Evolutionary conservation across 2,113 vertebrate species (phyloP).

Genomic region (Solea senegalensis): DNA sequence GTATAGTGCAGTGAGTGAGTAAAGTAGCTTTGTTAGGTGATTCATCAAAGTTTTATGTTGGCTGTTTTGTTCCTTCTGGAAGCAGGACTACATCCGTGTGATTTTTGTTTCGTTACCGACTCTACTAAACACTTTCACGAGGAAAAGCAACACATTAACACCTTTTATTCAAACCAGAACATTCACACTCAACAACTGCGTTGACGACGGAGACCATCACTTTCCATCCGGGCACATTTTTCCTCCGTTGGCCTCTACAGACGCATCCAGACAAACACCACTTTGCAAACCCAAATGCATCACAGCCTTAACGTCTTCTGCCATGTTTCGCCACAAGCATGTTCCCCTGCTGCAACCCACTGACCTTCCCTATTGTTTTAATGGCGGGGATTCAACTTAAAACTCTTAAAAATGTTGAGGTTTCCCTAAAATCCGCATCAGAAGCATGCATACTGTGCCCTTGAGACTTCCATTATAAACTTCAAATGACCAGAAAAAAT

Average conservation of each 20-base stretch:
- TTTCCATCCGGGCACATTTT: constrained; percentile 1
- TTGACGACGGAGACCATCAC: constrained; percentile 7
- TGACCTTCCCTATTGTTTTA: no score
- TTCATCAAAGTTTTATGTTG: constrained; percentile 12
- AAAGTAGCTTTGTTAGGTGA: constrained; percentile 6
- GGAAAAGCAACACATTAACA: not conserved
- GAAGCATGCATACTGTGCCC: no score
- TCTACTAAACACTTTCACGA: not conserved
- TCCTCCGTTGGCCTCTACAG: constrained; percentile 5
- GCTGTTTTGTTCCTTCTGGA: constrained; percentile 1
- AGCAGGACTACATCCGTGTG: not conserved
- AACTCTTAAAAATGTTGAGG: not conserved
- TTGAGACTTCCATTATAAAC: not conserved
- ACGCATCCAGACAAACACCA: constrained; percentile 50
- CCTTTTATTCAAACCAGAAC: constrained; percentile 18
- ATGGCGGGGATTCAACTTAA: not conserved
- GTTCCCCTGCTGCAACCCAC: constrained; percentile 2
- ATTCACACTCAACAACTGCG: constrained; percentile 11
- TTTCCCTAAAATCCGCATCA: constrained; percentile 4
- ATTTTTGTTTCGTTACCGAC: not conserved
- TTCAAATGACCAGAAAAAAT: constrained; percentile 1
- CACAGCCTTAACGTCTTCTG: not conserved
- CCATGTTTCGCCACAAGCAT: constrained; percentile 26
- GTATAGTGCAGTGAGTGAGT: constrained; percentile 10
- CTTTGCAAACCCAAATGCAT: constrained; percentile 40